Conservation (phyloP, 2,113 vertebrate species). For the Oncorhynchus gorbuscha region DNA sequence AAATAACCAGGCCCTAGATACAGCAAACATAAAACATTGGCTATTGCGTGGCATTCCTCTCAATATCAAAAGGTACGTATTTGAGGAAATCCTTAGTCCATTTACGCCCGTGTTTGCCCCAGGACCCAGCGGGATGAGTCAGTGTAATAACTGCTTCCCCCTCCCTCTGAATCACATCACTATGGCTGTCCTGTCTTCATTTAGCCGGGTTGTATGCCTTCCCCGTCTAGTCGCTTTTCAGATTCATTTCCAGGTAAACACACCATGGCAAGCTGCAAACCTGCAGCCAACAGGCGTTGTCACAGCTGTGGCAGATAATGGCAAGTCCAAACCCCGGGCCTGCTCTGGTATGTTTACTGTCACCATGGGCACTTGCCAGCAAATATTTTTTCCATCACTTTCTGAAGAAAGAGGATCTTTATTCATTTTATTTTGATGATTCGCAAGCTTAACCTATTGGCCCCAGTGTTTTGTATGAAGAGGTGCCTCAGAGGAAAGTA, state of each 20-base stretch:
- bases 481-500: conserved; percentile 21
- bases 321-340: conserved; percentile 75
- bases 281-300: conserved; percentile 76
- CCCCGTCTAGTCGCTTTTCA: conserved; percentile 78
- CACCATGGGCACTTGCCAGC: conserved; percentile 82
- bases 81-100: conserved; percentile 78
- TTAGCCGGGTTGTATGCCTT: conserved; percentile 77
- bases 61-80: conserved; percentile 77
- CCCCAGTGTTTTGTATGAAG: conserved; percentile 43
- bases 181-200: conserved; percentile 72
- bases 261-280: conserved; percentile 73
- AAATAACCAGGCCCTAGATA: conserved; percentile 65
- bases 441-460: conserved; percentile 70
- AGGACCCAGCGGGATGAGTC: conserved; percentile 61
- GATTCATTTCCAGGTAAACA: conserved; percentile 92
- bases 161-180: conserved; percentile 64
- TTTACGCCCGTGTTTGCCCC: conserved; percentile 77
- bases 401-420: conserved; percentile 69
- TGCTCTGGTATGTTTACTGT: conserved; percentile 87
- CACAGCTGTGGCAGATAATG: conserved; percentile 83
- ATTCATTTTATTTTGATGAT: conserved; percentile 75
- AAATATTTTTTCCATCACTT: conserved; percentile 80
- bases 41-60: conserved; percentile 62
- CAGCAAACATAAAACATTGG: conserved; percentile 72
- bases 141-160: conserved; percentile 73